phyloP scores from a whole-genome alignment of 92 coral and sea anemone species.

The Zoanthus sociatus region DNA sequence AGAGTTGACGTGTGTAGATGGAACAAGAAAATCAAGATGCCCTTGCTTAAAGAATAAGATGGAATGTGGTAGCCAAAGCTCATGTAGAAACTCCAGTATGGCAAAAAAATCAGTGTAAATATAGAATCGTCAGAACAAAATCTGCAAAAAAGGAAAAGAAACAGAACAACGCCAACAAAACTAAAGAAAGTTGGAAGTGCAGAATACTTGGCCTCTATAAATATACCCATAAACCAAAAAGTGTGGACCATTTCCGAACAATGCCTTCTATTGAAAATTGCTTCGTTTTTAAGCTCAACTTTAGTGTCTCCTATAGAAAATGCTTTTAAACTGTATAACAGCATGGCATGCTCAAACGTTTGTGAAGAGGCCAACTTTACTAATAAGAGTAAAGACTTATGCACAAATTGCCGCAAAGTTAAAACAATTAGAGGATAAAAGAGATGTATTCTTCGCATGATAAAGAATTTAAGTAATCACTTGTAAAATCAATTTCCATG shows the following conservation, averaged over 20 bases:
- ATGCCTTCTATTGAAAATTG: neutral
- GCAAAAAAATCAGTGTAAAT: neutral
- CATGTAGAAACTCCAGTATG: neutral
- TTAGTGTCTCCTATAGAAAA: conserved; percentile 13
- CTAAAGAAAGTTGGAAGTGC: neutral
- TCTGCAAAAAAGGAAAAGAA: neutral
- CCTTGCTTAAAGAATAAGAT: neutral
- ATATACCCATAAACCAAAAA: conserved; percentile 1
- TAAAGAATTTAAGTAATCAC: neutral
- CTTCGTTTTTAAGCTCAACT: conserved; percentile 7
- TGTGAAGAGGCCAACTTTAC: neutral
- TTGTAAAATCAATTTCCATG: too few relatives aligned
- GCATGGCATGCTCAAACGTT: neutral
- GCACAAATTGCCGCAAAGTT: conserved; percentile 2
- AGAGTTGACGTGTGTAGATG: neutral
- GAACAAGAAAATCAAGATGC: neutral
- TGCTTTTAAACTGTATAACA: neutral
- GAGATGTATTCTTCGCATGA: neutral
- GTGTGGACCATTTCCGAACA: conserved; percentile 8
- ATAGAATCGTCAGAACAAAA: neutral
- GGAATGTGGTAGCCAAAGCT: neutral
- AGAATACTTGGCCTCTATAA: conserved; percentile 1
- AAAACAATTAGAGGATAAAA: conserved; percentile 1
- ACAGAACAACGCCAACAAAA: conserved; percentile 5
- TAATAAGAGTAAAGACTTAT: neutral